A percentile compares a stretch with the other conserved stretches of the same genome.
Evolutionary conservation across 2,888 invertebrate species (phyloP).

Genomic region (Enoplolaimus lenunculus): DNA sequence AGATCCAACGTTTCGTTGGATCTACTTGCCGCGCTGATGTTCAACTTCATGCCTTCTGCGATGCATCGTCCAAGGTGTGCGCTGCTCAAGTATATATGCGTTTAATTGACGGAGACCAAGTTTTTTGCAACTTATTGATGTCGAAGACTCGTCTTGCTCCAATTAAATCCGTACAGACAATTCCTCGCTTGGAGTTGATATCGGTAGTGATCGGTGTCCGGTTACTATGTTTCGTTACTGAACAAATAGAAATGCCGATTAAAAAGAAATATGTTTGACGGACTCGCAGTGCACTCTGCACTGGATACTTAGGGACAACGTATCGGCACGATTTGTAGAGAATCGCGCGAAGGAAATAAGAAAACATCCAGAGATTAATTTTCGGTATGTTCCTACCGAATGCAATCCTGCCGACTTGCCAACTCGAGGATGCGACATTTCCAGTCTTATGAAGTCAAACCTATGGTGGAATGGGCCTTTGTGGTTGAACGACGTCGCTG

Average conservation of each 20-base stretch:
- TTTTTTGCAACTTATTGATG: neutral
- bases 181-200: conserved; percentile 24
- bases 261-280: conserved; percentile 23
- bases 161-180: neutral
- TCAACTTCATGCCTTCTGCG: neutral
- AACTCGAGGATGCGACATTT: conserved; percentile 26
- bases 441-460: conserved; percentile 17
- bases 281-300: conserved; percentile 27
- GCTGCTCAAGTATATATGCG: neutral
- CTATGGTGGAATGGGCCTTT: conserved; percentile 31
- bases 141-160: neutral
- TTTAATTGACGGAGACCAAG: neutral
- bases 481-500: conserved; percentile 25
- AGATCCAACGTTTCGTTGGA: neutral
- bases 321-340: conserved; percentile 24
- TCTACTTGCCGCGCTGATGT: neutral
- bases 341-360: conserved; percentile 30
- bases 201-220: conserved; percentile 23
- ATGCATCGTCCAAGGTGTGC: neutral
- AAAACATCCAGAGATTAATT: conserved; percentile 21
- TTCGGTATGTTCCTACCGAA: conserved; percentile 28
- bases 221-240: conserved; percentile 21
- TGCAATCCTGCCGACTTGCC: conserved; percentile 34
- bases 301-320: conserved; percentile 25
- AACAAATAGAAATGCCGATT: conserved; percentile 26